Conservation (phyloP, 2,797 vertebrate genomes). For the Chrysolophus pictus region DNA sequence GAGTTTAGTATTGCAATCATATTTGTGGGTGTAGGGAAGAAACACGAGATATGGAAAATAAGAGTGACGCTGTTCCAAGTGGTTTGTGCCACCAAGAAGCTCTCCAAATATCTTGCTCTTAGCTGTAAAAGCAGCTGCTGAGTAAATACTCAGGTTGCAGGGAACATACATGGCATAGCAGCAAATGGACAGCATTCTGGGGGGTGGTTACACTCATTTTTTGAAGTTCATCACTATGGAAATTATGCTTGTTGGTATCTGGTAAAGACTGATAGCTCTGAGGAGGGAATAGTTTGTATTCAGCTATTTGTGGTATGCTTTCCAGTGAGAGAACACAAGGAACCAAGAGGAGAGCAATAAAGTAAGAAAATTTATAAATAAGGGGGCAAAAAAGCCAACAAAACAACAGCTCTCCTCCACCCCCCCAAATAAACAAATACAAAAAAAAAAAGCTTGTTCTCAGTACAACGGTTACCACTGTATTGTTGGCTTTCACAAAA, state of each 20-base stretch:
- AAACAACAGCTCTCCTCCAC: background rate
- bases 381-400: background rate
- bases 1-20: background rate
- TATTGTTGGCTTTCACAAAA: background rate
- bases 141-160: background rate
- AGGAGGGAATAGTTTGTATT: background rate
- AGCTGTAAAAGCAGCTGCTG: background rate
- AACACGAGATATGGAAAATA: background rate
- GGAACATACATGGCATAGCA: background rate
- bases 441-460: background rate
- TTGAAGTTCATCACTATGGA: background rate
- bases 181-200: background rate
- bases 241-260: background rate
- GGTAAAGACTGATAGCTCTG: background rate
- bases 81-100: background rate
- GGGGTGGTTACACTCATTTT: background rate
- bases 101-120: background rate
- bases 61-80: background rate
- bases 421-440: background rate
- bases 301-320: background rate
- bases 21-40: background rate
- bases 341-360: background rate
- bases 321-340: background rate
- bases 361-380: background rate
- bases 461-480: background rate